Percentiles rank a stretch among this genome's conserved stretches.
These are phyloP conservation scores for Caenorhabditis zanzibari DNA, from an alignment of 2,888 invertebrate species.

Conservation along the genomic window DNA sequence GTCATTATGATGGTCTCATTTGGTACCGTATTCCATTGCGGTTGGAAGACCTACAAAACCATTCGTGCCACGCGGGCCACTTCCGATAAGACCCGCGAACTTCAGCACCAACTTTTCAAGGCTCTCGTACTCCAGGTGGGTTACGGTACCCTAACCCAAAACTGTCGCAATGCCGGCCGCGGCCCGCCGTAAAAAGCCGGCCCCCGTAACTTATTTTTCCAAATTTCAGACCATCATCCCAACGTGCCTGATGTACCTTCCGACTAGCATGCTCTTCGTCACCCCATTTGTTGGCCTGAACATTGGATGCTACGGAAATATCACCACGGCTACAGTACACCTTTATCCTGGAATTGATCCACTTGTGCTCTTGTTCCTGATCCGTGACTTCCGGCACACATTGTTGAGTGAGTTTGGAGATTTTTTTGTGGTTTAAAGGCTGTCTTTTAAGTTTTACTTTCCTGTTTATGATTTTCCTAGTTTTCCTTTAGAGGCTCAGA, in stretches of 20 bases:
- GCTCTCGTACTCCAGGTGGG: background rate
- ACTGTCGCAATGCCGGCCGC: too few species aligned
- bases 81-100: background rate
- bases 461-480: too few species aligned
- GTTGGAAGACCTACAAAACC: background rate
- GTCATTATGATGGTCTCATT: background rate
- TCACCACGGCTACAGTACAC: constrained; percentile 45
- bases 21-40: background rate
- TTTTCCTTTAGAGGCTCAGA: too few species aligned
- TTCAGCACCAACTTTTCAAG: background rate
- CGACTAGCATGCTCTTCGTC: constrained; percentile 58
- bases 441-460: too few species aligned
- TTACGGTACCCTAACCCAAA: too few species aligned
- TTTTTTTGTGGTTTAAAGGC: background rate
- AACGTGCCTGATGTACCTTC: constrained; percentile 50
- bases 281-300: constrained; percentile 53
- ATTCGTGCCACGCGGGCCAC: background rate
- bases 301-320: constrained; percentile 50
- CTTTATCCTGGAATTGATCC: constrained; percentile 58
- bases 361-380: constrained; percentile 37
- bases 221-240: constrained; percentile 59
- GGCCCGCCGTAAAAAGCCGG: too few species aligned
- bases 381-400: constrained; percentile 44
- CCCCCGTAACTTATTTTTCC: too few species aligned
- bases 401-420: constrained; percentile 24